Evolutionary conservation across 2,888 invertebrate genomes (phyloP), one percentile per base, ranked within the genome.

Genomic region (Bursaphelenchus okinawaensis): DNA sequence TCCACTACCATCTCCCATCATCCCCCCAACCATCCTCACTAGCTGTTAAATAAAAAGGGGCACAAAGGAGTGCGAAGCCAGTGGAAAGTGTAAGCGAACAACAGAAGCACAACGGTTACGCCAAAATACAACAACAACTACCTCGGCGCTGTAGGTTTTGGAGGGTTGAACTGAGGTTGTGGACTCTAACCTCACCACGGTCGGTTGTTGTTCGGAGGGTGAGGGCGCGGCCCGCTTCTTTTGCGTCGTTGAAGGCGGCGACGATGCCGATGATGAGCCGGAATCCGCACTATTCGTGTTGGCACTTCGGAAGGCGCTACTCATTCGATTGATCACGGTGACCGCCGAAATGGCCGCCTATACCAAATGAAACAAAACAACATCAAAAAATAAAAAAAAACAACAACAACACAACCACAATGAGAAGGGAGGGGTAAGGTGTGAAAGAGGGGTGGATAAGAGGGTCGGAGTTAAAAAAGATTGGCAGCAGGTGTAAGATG

Each of bases 291-390:
- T 60, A 23, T 67, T 72, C 24, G 74, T 66, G 27, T 65, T 59
- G 27, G 29, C 66, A 52, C 63, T 68, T 24, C 73, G 68, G 62
- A 76, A 72, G 23, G 65, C 74, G 60, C 66, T 71, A 12, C 71
- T 66, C 81, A 80, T 80, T 27, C 80, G 70, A 22, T 77, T 79
- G 64, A 80, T 78, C 75, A 81, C 76, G 62, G 78, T 77, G 56
- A 80, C 81, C 51, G 80, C 80, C 52, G 80, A 79, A 56, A 80
- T 80, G 63, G 78, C 81, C 61, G 80, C 80, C 80, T 80, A 67
- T 68, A 20, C 20, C 52, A 65, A 24, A 57, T 28, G 50, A 51
- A 31, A 63, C 65, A 22, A 52, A 24, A 68, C 19, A 22, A 20
- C 24, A n/a, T 67, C 26, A 68, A 54, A 55, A 67, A n/a, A n/a